A percentile compares a stretch with the other conserved stretches of the same genome.
Conservation (phyloP, 2,888 invertebrate species). For the Rosalia funebris region DNA sequence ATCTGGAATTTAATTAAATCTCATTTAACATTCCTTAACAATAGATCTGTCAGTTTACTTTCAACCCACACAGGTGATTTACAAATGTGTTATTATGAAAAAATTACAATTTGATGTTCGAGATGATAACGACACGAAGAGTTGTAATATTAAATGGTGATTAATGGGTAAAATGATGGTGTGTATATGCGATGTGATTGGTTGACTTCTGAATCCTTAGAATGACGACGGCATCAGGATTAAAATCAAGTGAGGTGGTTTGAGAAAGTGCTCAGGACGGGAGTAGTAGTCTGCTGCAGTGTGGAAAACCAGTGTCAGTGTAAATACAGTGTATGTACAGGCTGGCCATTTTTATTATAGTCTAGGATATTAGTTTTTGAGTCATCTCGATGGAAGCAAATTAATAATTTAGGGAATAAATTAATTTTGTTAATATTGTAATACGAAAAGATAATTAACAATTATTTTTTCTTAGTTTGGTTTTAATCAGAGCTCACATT, state of each 20-base stretch:
- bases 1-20: too few relatives aligned
- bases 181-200: conserved; percentile 39
- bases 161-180: conserved; percentile 14
- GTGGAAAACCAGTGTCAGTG: conserved; percentile 63
- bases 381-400: too few relatives aligned
- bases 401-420: too few relatives aligned
- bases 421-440: too few relatives aligned
- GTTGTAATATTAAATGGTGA: conserved; percentile 8
- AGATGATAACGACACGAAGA: conserved; percentile 4
- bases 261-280: conserved; percentile 65
- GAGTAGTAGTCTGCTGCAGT: conserved; percentile 61
- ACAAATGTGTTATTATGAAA: conserved; percentile 20
- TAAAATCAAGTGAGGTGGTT: conserved; percentile 65
- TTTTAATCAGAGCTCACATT: too few relatives aligned
- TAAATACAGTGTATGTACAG: conserved; percentile 58
- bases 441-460: too few relatives aligned
- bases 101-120: conserved; percentile 17
- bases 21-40: too few relatives aligned
- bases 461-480: too few relatives aligned
- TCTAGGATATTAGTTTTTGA: neutral
- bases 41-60: too few relatives aligned
- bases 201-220: conserved; percentile 38
- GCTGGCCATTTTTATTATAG: conserved; percentile 10
- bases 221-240: conserved; percentile 52
- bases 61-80: conserved; percentile 15